Base-by-base conservation (phyloP, 2,797 vertebrate species). In the Pitangus sulphuratus region DNA sequence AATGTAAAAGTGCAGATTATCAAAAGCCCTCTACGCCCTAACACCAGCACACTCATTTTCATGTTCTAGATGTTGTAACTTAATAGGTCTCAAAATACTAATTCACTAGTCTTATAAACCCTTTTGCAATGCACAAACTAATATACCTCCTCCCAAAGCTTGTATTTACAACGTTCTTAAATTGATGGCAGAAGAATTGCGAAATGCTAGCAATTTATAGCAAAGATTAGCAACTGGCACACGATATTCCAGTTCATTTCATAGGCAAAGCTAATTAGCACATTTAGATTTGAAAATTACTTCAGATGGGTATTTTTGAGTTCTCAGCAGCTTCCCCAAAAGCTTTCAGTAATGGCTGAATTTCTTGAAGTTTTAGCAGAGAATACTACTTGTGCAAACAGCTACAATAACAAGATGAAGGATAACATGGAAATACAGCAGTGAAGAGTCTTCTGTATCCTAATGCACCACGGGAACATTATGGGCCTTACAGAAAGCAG, bases 81-180 rank as follows among this genome's bases (percentile, higher is more conserved):
- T 57, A 56, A 7, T 47, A 65, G 35, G 40, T 85, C 64, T 85
- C 76, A 42, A 93, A 90, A 69, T 33, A 42, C 37, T 61, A 85
- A 85, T 50, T 93, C 45, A 39, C 83, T 89, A 93, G 64, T 62
- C 69, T 87, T 74, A 17, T 40, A 76, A 76, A 82, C 47, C 65
- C 6, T 77, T 91, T 61, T 61, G 31, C 56, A 86, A 94, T 51
- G 35, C 33, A 89, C 31, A 62, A 95, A 66, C 45, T 65, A 91
- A 61, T 10, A 40, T 1, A 83, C 14, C 54, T 95, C 65, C 70
- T 95, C 56, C 75, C 77, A 92, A 80, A 64, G 87, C 57, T 4
- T 70, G 45, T 92, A 96, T 82, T 92, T 94, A 91, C 95, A 94
- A 44, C 30, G 56, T 57, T 80, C 74, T 93, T 61, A 68, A 80